Base-by-base conservation (phyloP, 2,888 invertebrate genomes). In the Drosophila hamatofila region DNA sequence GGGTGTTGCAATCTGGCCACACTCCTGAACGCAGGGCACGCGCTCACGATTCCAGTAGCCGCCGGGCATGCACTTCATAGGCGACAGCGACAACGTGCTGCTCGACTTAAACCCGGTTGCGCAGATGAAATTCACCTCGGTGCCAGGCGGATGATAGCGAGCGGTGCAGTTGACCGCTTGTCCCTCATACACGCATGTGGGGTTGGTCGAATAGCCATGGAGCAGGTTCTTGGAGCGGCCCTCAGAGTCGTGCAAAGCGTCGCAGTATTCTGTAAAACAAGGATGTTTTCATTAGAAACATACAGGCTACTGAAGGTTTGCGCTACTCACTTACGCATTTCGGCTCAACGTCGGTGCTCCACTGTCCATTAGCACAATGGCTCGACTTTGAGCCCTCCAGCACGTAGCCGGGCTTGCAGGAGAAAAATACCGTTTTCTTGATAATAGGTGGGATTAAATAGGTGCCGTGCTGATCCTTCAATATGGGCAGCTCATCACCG, bases 1-100 rank as follows among this genome's bases (percentile, higher is more conserved):
- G 27, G 86, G 90, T 12, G 83, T 86, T 7, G 89, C 90, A 42
- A 87, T 81, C 49, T 83, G 74, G 7, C 86, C 86, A 14, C 86
- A 87, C 9, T 79, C 75, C 59, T 78, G 84, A 2, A 49, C 60
- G 18, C 86, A 87, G n/a, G 60, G 75, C 7, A 51, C 66, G 0
- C 90, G 75, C 7, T 57, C 57, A 1, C 83, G 71, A 48, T 55
- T 86, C 86, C 86, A 87, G 18, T 67, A 44, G 2, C 86, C 86
- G 8, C 75, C 73, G 12, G 55, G 33, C 63, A 55, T 41, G 54
- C 86, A 87, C 23, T 58, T 63, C 49, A 90, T 69, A 3, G 68
- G 62, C 21, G 74, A 68, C 48, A 75, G 65, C 7, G 27, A 30
- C 9, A 30, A 11, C 7, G 37, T 44, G 12, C 44, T 56, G 9